Percentiles rank a stretch among this genome's conserved stretches.
These are phyloP conservation scores for Seriola rivoliana DNA, from an alignment of 2,113 vertebrate genomes.

Conservation along the genomic window DNA sequence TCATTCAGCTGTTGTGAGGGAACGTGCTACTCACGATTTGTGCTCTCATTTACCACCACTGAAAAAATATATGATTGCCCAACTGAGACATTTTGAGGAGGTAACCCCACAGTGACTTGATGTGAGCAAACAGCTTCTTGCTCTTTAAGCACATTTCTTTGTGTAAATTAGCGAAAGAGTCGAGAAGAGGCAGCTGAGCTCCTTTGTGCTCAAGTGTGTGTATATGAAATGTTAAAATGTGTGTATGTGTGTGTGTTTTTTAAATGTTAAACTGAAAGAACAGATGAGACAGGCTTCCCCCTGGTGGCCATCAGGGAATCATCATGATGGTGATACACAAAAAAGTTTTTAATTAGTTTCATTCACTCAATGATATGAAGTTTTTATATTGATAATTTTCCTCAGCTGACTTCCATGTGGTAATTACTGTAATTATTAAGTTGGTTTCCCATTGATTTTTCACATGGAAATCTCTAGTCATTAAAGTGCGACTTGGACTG, in stretches of 20 bases:
- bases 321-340: background rate
- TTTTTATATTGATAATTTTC: background rate
- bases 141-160: constrained; percentile 2
- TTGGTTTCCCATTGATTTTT: background rate
- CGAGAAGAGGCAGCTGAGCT: background rate
- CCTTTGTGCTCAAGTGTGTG: constrained; percentile 7
- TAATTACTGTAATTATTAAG: background rate
- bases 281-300: constrained; percentile 32
- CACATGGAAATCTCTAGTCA: background rate
- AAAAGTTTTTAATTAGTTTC: background rate
- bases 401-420: background rate
- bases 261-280: constrained; percentile 2
- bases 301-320: constrained; percentile 48
- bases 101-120: constrained; percentile 32
- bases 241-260: background rate
- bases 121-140: constrained; percentile 11
- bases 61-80: constrained; percentile 12
- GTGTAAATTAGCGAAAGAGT: background rate
- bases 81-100: constrained; percentile 12
- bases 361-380: background rate
- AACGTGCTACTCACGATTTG: constrained; percentile 29
- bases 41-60: constrained; percentile 9
- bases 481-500: background rate
- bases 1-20: constrained; percentile 51
- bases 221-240: constrained; percentile 13